These are phyloP conservation scores for Ochropleura leucogaster DNA, from an alignment of 2,888 invertebrate species.

Conservation along the genomic window DNA sequence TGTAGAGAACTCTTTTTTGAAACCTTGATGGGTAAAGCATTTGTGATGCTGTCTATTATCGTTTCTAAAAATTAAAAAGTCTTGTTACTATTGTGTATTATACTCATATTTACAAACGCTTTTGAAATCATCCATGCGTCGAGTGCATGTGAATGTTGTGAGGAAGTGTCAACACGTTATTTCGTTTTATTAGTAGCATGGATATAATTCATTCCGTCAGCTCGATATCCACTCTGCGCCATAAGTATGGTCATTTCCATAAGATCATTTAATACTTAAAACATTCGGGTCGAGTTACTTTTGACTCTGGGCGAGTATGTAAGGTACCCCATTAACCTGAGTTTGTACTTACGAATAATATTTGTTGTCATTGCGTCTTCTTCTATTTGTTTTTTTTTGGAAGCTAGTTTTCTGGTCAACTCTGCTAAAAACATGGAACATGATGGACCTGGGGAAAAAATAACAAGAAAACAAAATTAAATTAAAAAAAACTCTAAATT, in stretches of 20 bases:
- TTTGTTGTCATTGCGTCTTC: constrained; percentile 72
- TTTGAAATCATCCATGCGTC: no score
- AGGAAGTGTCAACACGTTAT: not conserved
- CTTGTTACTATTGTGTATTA: not conserved
- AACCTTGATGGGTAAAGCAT: constrained; percentile 82
- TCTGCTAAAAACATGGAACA: constrained; percentile 87
- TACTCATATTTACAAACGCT: not conserved
- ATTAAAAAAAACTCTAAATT: not conserved
- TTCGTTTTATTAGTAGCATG: not conserved
- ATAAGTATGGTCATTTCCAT: not conserved
- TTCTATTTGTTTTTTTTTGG: constrained; percentile 77
- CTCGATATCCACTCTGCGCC: not conserved
- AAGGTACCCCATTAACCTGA: not conserved
- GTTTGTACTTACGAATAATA: constrained; percentile 80
- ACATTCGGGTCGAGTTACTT: no score
- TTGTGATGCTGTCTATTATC: constrained; percentile 83
- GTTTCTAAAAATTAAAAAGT: constrained; percentile 74
- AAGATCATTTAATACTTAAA: not conserved
- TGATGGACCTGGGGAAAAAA: constrained; percentile 76
- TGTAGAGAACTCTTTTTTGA: constrained; percentile 74
- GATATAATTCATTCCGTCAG: not conserved
- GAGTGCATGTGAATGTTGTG: no score
- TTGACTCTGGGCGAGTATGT: not conserved
- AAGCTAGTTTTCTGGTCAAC: constrained; percentile 79
- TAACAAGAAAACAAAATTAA: not conserved